phyloP scores from a whole-genome alignment of 2,113 vertebrate genomes.

The Lipophrys pholis region DNA sequence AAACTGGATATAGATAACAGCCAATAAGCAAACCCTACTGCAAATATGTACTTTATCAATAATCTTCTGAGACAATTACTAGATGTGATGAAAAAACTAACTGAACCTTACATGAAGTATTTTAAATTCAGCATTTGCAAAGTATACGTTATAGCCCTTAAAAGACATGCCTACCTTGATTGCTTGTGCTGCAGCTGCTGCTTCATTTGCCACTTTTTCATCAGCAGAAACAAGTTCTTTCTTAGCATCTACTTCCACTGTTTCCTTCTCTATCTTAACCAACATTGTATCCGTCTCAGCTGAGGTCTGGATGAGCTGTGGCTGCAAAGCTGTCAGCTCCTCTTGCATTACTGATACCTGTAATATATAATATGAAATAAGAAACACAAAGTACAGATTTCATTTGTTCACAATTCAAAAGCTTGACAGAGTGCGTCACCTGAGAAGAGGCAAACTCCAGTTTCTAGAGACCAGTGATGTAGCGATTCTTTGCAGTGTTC shows the following conservation, averaged over 20 bases:
- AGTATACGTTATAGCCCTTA: neutral
- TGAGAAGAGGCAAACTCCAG: conserved; percentile 92
- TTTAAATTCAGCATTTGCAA: neutral
- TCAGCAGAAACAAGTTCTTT: conserved; percentile 90
- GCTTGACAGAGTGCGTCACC: conserved; percentile 68
- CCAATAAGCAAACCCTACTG: neutral
- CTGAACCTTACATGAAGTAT: neutral
- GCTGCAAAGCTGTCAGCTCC: conserved; percentile 91
- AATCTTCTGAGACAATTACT: neutral
- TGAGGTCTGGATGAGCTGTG: conserved; percentile 90
- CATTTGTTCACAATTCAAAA: neutral
- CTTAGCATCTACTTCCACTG: conserved; percentile 90
- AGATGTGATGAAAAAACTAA: neutral
- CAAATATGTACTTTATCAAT: neutral
- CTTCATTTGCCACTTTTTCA: conserved; percentile 90
- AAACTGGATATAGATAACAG: neutral
- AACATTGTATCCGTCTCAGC: conserved; percentile 92
- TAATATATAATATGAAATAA: neutral
- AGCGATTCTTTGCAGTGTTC: conserved; percentile 86
- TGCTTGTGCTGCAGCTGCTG: conserved; percentile 87
- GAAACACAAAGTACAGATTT: neutral
- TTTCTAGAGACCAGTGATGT: conserved; percentile 90
- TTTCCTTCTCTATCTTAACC: conserved; percentile 90
- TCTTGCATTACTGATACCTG: conserved; percentile 92
- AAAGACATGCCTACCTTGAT: conserved; percentile 86